Evolutionary conservation across 2,888 invertebrate species (phyloP).

Genomic region (Theretra japonica): DNA sequence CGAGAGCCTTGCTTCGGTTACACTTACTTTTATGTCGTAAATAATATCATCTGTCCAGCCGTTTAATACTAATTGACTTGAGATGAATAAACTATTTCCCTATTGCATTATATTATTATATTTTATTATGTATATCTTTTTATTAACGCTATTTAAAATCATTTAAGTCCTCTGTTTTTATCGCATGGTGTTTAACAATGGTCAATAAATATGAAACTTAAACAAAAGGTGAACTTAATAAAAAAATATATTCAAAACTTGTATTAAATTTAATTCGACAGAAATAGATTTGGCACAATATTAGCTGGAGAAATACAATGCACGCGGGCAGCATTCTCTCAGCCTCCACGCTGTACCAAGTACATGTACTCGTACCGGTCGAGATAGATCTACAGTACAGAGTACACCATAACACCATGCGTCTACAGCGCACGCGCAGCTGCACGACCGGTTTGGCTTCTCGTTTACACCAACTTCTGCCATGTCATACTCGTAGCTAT

Average conservation of each 20-base stretch:
- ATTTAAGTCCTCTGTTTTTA: no score
- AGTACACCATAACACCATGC: slow-evolving; percentile 42
- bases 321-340: slow-evolving; percentile 1
- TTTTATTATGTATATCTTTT: not conserved
- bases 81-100: not conserved
- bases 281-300: slow-evolving; percentile 5
- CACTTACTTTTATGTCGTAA: slow-evolving; percentile 9
- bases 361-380: not conserved
- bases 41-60: slow-evolving; percentile 2
- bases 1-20: slow-evolving; percentile 18
- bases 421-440: slow-evolving; percentile 73
- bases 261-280: slow-evolving; percentile 2
- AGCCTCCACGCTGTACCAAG: not conserved
- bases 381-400: slow-evolving; percentile 27
- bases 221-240: not conserved
- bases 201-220: not conserved
- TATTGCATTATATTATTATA: not conserved
- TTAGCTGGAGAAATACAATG: slow-evolving; percentile 1
- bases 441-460: slow-evolving; percentile 79
- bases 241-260: not conserved
- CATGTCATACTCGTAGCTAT: slow-evolving; percentile 51
- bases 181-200: no score
- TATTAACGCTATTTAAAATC: no score
- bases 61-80: not conserved
- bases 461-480: slow-evolving; percentile 66